Percentiles rank a stretch among this genome's conserved stretches.
phyloP scores from a whole-genome alignment of 2,888 invertebrate species.

The Auanema sp. region DNA sequence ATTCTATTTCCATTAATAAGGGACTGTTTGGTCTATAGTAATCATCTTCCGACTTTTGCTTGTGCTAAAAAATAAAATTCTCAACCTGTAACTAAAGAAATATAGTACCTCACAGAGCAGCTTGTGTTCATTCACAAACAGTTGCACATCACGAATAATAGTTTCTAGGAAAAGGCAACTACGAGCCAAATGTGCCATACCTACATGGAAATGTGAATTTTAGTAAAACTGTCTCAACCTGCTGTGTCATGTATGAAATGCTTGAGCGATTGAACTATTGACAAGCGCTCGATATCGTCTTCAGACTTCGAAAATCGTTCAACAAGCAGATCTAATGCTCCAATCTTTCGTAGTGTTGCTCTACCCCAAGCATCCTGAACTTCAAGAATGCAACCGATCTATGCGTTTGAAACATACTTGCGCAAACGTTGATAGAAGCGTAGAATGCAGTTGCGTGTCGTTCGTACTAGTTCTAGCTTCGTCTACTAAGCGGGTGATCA shows the following conservation, averaged over 20 bases:
- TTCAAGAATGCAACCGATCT: constrained; percentile 7
- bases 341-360: constrained; percentile 44
- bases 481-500: constrained; percentile 8
- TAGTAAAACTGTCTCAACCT: constrained; percentile 20
- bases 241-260: constrained; percentile 49
- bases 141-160: constrained; percentile 35
- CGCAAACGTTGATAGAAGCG: constrained; percentile 14
- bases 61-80: constrained; percentile 5
- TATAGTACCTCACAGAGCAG: constrained; percentile 10
- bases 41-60: constrained; percentile 15
- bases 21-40: constrained; percentile 22
- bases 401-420: constrained; percentile 7
- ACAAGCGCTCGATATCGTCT: constrained; percentile 24
- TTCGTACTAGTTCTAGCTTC: neutral
- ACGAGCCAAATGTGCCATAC: constrained; percentile 31
- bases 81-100: no score
- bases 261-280: constrained; percentile 28
- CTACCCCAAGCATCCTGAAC: constrained; percentile 56
- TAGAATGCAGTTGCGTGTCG: constrained; percentile 4
- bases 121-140: constrained; percentile 28
- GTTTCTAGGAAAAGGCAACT: constrained; percentile 36
- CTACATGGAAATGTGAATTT: constrained; percentile 1
- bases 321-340: constrained; percentile 48
- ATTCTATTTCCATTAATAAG: constrained; percentile 21
- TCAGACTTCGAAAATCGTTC: constrained; percentile 24